A percentile compares a stretch with the other conserved stretches of the same genome.
Evolutionary conservation across 2,797 vertebrate species (phyloP).

Genomic region (Alfaro cultratus): DNA sequence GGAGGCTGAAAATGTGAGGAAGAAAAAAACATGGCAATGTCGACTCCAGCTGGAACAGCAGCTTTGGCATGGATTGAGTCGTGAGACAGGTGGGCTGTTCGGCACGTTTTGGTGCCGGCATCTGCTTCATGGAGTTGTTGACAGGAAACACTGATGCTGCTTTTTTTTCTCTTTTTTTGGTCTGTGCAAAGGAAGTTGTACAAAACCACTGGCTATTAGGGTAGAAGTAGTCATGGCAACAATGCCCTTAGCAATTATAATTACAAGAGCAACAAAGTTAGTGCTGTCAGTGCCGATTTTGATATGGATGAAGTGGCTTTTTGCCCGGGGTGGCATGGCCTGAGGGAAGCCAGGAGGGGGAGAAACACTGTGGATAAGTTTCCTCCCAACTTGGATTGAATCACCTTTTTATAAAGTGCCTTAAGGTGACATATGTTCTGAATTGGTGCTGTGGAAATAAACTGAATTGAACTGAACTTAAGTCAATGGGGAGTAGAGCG

Average conservation of each 20-base stretch:
- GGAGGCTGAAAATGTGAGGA: conserved; percentile 40
- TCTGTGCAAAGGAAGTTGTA: conserved; percentile 54
- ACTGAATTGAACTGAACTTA: not conserved
- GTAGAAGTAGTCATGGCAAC: conserved; percentile 68
- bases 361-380: not conserved
- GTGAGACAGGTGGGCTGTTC: conserved; percentile 45
- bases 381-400: not conserved
- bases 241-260: conserved; percentile 55
- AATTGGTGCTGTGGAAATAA: not conserved
- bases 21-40: conserved; percentile 5
- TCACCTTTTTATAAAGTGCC: not conserved
- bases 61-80: conserved; percentile 37
- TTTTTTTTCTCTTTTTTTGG: conserved; percentile 20
- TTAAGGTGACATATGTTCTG: conserved; percentile 1
- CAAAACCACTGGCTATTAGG: conserved; percentile 55
- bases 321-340: not conserved
- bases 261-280: conserved; percentile 48
- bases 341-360: not conserved
- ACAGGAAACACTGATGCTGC: conserved; percentile 55
- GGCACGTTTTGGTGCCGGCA: conserved; percentile 21
- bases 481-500: not conserved
- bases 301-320: not conserved
- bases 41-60: conserved; percentile 24
- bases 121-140: conserved; percentile 48
- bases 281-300: conserved; percentile 2